Base-by-base conservation (phyloP, 2,797 vertebrate species). In the Kryptolebias ocellatus region DNA sequence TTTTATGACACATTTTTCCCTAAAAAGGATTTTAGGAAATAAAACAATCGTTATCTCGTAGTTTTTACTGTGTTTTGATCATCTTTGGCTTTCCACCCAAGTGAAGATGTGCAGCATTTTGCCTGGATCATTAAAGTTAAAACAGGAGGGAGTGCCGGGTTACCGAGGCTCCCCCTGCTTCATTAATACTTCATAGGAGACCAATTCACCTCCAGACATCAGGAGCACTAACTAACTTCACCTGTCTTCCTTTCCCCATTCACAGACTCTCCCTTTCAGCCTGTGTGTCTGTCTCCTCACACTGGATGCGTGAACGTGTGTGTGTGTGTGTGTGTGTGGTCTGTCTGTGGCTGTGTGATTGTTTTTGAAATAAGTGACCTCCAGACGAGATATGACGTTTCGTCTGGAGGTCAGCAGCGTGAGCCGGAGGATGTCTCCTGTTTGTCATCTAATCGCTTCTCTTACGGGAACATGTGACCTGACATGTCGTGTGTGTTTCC, bases 121-220 rank as follows among this genome's bases (percentile, higher is more conserved):
- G 70, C 34, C 60, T 16, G 45, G 37, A 70, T 85, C 81, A 87
- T 90, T 87, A 80, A 87, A 83, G 74, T 74, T 87, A 67, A 70
- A 84, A 70, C 60, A 66, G 69, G 59, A 56, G 65, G 64, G 67
- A 49, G 76, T 72, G 29, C 74, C 50, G 44, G 67, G 69, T 91
- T 87, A 74, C 85, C 65, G 29, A 79, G 78, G 68, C 60, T 88
- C 76, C 81, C 68, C 81, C 79, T 69, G 57, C 67, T 60, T 77
- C 67, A 89, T 90, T 61, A 90, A 87, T 87, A 80, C 77, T 73
- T 67, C 39, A 90, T 39, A 39, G 10, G 55, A 82, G 62, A 75
- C 65, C 71, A 64, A 37, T 83, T 84, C 65, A 83, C 71, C 63
- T 76, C 79, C 75, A 85, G 82, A 83, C 81, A 47, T 67, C 16